Base-by-base conservation (phyloP, 2,113 vertebrate species). In the Paraplagusia blochii region DNA sequence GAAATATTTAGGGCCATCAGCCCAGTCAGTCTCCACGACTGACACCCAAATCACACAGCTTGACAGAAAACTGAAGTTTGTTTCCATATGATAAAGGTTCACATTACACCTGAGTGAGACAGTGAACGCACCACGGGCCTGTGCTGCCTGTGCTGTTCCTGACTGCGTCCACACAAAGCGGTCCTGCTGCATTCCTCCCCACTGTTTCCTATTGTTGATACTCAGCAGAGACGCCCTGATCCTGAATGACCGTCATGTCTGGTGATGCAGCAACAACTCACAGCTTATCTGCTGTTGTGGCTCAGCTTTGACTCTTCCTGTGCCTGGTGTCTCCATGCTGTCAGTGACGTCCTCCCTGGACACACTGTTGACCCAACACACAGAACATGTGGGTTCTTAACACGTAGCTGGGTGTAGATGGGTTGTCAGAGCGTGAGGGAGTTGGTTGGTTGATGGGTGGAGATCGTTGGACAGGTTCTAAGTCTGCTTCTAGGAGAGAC, bases 131-230 rank as follows among this genome's bases (percentile, higher is more conserved):
- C 67, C 47, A 84, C 53, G 79, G 73, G 63, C 65, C 63, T 43
- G 19, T 46, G 45, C 65, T 64, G 36, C 67, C 67, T 69, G 63
- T 48, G 38, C 62, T 69, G 46, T 56, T 76, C 42, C 4, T 14
- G 18, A 9, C 16, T 69, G 65, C 7, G 51, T 54, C 44, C 59
- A 43, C 10, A 43, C 42, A 75, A 79, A 80, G 84, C 67, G 36
- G 71, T 44, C 53, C 9, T 0, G 53, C 85, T 11, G 58, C 89
- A 91, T 91, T 90, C 89, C 83, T 51, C 17, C 7, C 44, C 48
- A 13, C 53, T 44, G 11, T 55, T 55, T 38, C 4, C 63, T 54
- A 15, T 73, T 74, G 75, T 80, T 73, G 65, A 69, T 56, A 51
- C 2, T 40, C 53, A 33, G 42, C 39, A 78, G 59, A 74, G 72